phyloP scores from a whole-genome alignment of 2,113 vertebrate genomes.

The Morone chrysops region DNA sequence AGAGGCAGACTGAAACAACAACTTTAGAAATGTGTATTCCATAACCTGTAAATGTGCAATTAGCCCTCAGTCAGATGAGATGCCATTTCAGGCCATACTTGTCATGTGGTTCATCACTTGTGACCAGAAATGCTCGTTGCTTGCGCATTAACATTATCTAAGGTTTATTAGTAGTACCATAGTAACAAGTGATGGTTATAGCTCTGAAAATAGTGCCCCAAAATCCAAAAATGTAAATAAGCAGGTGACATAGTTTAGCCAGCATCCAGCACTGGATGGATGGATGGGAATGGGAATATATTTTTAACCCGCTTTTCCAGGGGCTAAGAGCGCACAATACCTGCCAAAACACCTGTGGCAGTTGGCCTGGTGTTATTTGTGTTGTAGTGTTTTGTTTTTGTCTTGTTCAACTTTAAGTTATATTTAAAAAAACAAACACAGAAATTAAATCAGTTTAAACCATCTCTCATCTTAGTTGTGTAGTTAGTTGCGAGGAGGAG shows the following conservation, averaged over 20 bases:
- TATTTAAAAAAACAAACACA: neutral
- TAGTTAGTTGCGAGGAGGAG: neutral
- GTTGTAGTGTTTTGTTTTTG: neutral
- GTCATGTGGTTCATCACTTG: conserved; percentile 9
- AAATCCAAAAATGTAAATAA: neutral
- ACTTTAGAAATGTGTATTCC: conserved; percentile 37
- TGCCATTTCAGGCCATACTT: neutral
- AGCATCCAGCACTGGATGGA: neutral
- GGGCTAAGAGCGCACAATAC: neutral
- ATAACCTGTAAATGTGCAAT: conserved; percentile 5
- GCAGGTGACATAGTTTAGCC: neutral
- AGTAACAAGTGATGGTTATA: neutral
- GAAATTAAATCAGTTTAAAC: neutral
- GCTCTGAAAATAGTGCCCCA: neutral
- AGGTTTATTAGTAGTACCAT: neutral
- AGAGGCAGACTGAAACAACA: conserved; percentile 16
- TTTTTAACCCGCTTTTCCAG: neutral
- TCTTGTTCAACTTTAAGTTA: neutral
- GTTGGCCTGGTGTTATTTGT: neutral
- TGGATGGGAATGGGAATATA: neutral
- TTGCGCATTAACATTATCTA: neutral
- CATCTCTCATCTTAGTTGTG: too few species aligned
- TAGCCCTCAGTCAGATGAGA: conserved; percentile 7
- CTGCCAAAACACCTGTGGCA: neutral
- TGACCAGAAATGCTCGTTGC: neutral